A percentile compares a stretch with the other conserved stretches of the same genome.
Evolutionary conservation across 2,113 vertebrate genomes (phyloP).

Genomic region (Talpa occidentalis): DNA sequence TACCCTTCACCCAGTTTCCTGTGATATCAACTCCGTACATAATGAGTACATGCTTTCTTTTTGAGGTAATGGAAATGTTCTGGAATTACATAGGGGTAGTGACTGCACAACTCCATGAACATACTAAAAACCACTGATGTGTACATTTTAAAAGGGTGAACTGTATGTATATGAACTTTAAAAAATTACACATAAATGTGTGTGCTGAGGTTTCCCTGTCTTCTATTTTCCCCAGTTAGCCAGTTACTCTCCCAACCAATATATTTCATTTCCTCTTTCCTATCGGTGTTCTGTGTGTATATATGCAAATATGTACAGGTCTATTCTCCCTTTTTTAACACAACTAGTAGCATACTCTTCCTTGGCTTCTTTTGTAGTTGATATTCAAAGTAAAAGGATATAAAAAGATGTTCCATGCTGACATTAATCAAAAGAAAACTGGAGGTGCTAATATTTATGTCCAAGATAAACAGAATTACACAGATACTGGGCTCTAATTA

Average conservation of each 20-base stretch:
- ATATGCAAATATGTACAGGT: neutral
- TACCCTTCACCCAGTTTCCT: neutral
- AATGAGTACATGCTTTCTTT: neutral
- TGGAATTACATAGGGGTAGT: neutral
- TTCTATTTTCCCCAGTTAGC: neutral
- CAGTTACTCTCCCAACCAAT: neutral
- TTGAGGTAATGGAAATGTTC: neutral
- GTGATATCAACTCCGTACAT: neutral
- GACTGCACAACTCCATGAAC: neutral
- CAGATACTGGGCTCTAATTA: neutral
- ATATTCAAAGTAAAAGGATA: neutral
- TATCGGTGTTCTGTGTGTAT: neutral
- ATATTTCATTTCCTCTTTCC: neutral
- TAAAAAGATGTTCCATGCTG: neutral
- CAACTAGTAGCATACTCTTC: neutral
- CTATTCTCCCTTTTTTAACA: neutral
- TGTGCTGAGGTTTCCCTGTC: neutral
- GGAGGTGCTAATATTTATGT: neutral
- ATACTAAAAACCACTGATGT: neutral
- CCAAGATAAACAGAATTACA: slow-evolving; percentile 36
- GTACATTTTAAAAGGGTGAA: neutral
- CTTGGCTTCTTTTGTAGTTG: neutral
- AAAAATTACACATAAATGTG: neutral
- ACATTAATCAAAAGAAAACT: slow-evolving; percentile 4
- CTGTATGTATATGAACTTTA: neutral